phyloP scores from a whole-genome alignment of 2,888 invertebrate genomes.

The Drosophila macrothrix region DNA sequence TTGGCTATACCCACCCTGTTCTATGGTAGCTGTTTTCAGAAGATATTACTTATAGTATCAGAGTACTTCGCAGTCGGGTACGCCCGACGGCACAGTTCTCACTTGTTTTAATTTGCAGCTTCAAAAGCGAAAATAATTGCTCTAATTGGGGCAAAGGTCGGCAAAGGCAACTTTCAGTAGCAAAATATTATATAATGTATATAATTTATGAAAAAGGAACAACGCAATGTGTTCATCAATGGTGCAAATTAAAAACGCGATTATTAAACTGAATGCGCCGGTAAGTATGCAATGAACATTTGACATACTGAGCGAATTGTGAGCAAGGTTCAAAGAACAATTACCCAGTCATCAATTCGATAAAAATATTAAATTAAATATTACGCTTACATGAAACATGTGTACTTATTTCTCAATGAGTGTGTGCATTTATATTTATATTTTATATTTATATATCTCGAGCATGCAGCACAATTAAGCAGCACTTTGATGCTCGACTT shows the following conservation, averaged over 20 bases:
- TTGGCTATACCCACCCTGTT: not conserved
- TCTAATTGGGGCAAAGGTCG: not conserved
- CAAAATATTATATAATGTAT: not conserved
- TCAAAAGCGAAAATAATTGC: not conserved
- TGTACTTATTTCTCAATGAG: slow-evolving; percentile 10
- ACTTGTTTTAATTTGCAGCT: not conserved
- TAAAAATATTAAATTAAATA: slow-evolving; percentile 29
- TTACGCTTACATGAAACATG: not conserved
- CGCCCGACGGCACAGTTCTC: not conserved
- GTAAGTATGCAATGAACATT: slow-evolving; percentile 58
- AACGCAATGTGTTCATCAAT: slow-evolving; percentile 1
- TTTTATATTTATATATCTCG: slow-evolving; percentile 33
- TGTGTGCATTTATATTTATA: slow-evolving; percentile 23
- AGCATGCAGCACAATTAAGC: slow-evolving; percentile 71
- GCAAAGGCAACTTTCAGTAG: not conserved
- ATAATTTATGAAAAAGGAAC: not conserved
- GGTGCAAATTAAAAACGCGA: slow-evolving; percentile 14
- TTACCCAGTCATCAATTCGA: slow-evolving; percentile 35
- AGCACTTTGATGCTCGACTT: slow-evolving; percentile 64
- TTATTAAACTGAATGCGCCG: slow-evolving; percentile 30
- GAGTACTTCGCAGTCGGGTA: not conserved
- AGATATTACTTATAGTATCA: no score
- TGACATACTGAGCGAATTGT: slow-evolving; percentile 19
- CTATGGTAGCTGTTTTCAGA: no score
- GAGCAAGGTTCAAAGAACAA: slow-evolving; percentile 53